phyloP scores from a whole-genome alignment of 2,888 invertebrate genomes.

The Apotomis betuletana region DNA sequence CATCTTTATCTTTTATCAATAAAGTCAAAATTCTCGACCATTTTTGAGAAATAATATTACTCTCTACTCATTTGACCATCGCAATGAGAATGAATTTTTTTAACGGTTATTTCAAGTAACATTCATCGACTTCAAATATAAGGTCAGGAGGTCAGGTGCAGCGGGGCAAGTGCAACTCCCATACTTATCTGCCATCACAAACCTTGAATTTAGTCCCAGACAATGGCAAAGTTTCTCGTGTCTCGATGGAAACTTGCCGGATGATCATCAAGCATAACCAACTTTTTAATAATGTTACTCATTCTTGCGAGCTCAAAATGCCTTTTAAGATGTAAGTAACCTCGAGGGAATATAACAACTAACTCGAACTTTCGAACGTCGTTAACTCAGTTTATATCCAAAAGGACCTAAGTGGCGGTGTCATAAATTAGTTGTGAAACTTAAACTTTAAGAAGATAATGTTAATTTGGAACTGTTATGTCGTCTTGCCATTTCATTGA shows the following conservation, averaged over 20 bases:
- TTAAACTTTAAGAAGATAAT: constrained; percentile 8
- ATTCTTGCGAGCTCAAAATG: background rate
- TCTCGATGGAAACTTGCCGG: background rate
- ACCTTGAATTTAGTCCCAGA: too few relatives aligned
- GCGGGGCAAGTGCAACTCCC: too few relatives aligned
- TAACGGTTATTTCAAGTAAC: too few relatives aligned
- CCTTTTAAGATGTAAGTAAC: constrained; percentile 1
- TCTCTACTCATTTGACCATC: too few relatives aligned
- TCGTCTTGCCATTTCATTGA: background rate
- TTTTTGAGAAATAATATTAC: too few relatives aligned
- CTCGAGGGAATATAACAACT: background rate
- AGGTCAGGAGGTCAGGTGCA: too few relatives aligned
- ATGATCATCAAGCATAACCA: background rate
- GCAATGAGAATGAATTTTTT: too few relatives aligned
- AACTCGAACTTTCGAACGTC: constrained; percentile 3
- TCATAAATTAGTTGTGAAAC: constrained; percentile 22
- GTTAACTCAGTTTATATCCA: constrained; percentile 4
- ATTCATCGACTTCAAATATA: too few relatives aligned
- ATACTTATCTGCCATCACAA: too few relatives aligned
- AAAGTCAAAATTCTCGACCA: too few relatives aligned
- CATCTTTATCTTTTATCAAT: too few relatives aligned
- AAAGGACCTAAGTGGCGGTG: background rate
- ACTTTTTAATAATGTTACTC: constrained; percentile 14
- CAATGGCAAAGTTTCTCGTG: too few relatives aligned
- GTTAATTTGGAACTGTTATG: background rate